Base-by-base conservation (phyloP, 2,113 vertebrate genomes). In the Myocastor coypus region DNA sequence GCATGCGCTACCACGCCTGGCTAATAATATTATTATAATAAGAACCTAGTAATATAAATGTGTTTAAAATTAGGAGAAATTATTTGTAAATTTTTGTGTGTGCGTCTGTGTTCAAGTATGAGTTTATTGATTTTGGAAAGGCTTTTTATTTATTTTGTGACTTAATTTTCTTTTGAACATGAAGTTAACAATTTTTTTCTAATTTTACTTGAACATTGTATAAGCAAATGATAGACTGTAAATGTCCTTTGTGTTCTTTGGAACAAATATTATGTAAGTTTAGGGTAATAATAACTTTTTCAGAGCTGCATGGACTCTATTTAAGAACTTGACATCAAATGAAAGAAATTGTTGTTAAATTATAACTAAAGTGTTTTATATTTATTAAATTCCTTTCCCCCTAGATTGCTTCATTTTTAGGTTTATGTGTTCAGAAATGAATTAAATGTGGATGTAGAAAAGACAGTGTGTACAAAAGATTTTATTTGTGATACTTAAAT, bases 1-100 rank as follows among this genome's bases (percentile, higher is more conserved):
- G n/a, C n/a, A n/a, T n/a, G n/a, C n/a, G n/a, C n/a, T n/a, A n/a
- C n/a, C n/a, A n/a, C n/a, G n/a, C n/a, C n/a, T n/a, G n/a, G n/a
- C n/a, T n/a, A n/a, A n/a, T n/a, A n/a, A 68, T 94, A 91, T 94
- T 86, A 37, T 63, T 92, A 46, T n/a, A 82, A 40, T 92, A 59
- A 87, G 88, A 93, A 82, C 95, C 90, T 94, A 96, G 96, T 88
- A 89, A 80, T 91, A 90, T 84, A 40, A 94, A 94, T 87, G 30
- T 90, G 34, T 88, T 94, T 95, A 75, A 97, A 50, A 16, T 78
- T 94, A 89, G 52, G 81, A 94, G 52, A 96, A 92, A 91, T 95
- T 40, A 83, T 87, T 96, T 89, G n/a, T 19, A 94, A 94, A 77
- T 75, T 28, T 61, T 19, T 61, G 59, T 63, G 61, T 77, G 5